phyloP scores from a whole-genome alignment of 2,888 invertebrate species.

The Orthonevra nobilis region DNA sequence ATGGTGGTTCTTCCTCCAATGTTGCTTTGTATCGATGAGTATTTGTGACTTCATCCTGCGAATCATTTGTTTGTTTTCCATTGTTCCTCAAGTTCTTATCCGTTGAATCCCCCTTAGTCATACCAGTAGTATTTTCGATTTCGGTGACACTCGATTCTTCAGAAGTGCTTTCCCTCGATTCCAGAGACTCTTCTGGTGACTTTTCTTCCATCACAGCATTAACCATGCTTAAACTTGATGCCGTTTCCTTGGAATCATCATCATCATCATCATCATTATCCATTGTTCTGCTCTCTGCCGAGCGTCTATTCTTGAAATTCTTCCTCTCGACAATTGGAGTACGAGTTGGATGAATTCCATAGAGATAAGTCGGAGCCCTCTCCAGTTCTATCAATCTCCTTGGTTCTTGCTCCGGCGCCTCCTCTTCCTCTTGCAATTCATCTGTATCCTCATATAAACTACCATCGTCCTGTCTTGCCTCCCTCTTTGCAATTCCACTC shows the following conservation, averaged over 20 bases:
- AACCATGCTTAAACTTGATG: background rate
- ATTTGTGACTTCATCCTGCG: too few species aligned
- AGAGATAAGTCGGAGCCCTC: constrained; percentile 71
- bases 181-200: constrained; percentile 37
- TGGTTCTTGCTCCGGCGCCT: background rate
- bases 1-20: too few species aligned
- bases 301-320: background rate
- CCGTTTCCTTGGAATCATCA: too few species aligned
- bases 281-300: constrained; percentile 15
- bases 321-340: constrained; percentile 39
- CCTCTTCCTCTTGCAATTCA: constrained; percentile 1
- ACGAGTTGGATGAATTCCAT: constrained; percentile 69
- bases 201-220: background rate
- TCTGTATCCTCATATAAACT: constrained; percentile 39
- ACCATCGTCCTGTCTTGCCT: constrained; percentile 27
- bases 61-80: too few species aligned
- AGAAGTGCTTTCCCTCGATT: constrained; percentile 51
- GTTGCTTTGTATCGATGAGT: too few species aligned
- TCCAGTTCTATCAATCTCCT: constrained; percentile 66
- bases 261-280: constrained; percentile 28
- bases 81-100: background rate
- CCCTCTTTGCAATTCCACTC: constrained; percentile 41
- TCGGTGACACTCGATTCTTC: constrained; percentile 51
- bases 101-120: background rate
- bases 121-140: constrained; percentile 40